Base-by-base conservation (phyloP, 2,888 invertebrate genomes). In the Oxyteleia sp. region DNA sequence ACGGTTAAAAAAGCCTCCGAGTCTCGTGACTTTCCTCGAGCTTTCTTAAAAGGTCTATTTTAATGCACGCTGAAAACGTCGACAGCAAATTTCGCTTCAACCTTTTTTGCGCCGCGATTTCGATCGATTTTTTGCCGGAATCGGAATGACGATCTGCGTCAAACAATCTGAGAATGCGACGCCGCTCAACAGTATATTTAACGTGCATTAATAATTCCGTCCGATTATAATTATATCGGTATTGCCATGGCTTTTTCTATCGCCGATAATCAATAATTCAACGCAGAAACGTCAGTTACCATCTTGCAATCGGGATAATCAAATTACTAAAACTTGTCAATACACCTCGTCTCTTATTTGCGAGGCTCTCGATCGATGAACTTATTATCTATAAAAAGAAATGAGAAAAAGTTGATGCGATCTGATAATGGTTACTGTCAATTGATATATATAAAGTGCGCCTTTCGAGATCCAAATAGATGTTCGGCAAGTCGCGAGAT, bases 11-110 rank as follows among this genome's bases (percentile, higher is more conserved):
- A 59, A 13, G n/a, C 55, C 13, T 35, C 29, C 35, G 11, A 32
- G 18, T 35, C 8, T 55, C 35, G 35, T 20, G 32, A 35, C 55
- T 55, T 18, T 55, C 55, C 35, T 55, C 55, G 18, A 55, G 35
- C 18, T 55, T 35, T 55, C 35, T 55, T 35, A 55, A 55, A 35
- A 38, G 41, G 41, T 59, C 57, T 59, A 59, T 59, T 59, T 59
- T 59, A 41, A 59, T 41, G 41, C 41, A 35, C 57, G 57, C 38
- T 59, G 38, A 38, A 59, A 20, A 59, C 41, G 16, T n/a, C 20
- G 16, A n/a, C n/a, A n/a, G n/a, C n/a, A n/a, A n/a, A n/a, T n/a
- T n/a, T n/a, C n/a, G n/a, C n/a, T n/a, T n/a, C 47, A 47, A 11
- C 47, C 20, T 47, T 35, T 35, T 35, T 35, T 10, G 35, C n/a